A percentile compares a stretch with the other conserved stretches of the same genome.
Conservation (phyloP, 2,888 invertebrate species). For the Cyrtodaria siliqua region DNA sequence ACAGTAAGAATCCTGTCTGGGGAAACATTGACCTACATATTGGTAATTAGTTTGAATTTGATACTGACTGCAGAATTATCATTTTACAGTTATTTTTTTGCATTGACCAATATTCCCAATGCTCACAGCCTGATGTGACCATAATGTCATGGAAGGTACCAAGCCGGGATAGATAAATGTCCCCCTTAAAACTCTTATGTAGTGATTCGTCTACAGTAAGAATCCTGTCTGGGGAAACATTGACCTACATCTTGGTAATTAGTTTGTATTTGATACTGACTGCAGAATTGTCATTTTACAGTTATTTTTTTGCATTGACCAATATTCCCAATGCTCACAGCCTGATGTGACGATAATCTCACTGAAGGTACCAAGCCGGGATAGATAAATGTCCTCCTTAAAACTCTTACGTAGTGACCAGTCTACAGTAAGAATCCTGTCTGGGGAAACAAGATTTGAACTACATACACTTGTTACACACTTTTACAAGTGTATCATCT, state of each 20-base stretch:
- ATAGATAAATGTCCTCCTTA: constrained; percentile 53
- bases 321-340: neutral
- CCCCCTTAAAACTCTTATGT: constrained; percentile 55
- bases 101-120: neutral
- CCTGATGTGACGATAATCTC: neutral
- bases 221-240: too few species aligned
- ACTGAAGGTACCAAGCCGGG: constrained; percentile 15
- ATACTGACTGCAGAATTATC: too few species aligned
- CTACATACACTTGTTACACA: too few species aligned
- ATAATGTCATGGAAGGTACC: neutral
- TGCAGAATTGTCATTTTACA: too few species aligned
- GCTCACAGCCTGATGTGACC: neutral
- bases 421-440: constrained; percentile 6
- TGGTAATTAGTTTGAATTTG: too few species aligned
- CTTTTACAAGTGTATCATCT: too few species aligned
- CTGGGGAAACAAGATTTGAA: neutral
- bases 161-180: constrained; percentile 44
- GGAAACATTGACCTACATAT: too few species aligned
- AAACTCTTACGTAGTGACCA: constrained; percentile 37
- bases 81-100: too few species aligned
- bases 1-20: constrained; percentile 5
- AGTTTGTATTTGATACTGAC: too few species aligned
- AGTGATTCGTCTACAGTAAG: neutral
- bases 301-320: too few species aligned
- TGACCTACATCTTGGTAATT: too few species aligned